phyloP scores from a whole-genome alignment of 2,888 invertebrate species.

The Sesamia inferens region DNA sequence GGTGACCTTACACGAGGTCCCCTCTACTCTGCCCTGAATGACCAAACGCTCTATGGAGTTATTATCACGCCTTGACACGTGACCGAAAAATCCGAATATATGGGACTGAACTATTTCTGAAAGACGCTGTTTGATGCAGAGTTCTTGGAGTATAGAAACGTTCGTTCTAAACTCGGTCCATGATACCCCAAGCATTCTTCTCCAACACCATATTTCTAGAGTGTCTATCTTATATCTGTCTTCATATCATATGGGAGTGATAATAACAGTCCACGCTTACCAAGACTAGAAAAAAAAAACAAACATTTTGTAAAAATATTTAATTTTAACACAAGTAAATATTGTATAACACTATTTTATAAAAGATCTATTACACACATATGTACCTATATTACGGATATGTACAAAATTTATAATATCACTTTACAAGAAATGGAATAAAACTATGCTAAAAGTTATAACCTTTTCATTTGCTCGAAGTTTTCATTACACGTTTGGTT shows the following conservation, averaged over 20 bases:
- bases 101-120: too few relatives aligned
- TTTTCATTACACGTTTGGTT: conserved; percentile 42
- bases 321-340: conserved; percentile 32
- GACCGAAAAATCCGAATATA: too few relatives aligned
- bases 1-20: too few relatives aligned
- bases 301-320: conserved; percentile 5
- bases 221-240: too few relatives aligned
- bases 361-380: conserved; percentile 13
- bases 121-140: too few relatives aligned
- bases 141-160: too few relatives aligned
- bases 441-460: neutral
- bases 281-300: conserved; percentile 5
- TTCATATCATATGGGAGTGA: neutral
- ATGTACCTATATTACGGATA: neutral
- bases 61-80: too few relatives aligned
- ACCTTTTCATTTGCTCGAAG: conserved; percentile 9
- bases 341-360: neutral
- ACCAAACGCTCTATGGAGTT: too few relatives aligned
- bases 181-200: too few relatives aligned
- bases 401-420: conserved; percentile 22
- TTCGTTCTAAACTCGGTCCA: too few relatives aligned
- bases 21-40: too few relatives aligned
- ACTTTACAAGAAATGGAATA: conserved; percentile 4
- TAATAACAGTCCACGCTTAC: neutral
- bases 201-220: too few relatives aligned